phyloP scores from a whole-genome alignment of 1,140 invertebrate genomes.

The Trinorchestia longiramus region DNA sequence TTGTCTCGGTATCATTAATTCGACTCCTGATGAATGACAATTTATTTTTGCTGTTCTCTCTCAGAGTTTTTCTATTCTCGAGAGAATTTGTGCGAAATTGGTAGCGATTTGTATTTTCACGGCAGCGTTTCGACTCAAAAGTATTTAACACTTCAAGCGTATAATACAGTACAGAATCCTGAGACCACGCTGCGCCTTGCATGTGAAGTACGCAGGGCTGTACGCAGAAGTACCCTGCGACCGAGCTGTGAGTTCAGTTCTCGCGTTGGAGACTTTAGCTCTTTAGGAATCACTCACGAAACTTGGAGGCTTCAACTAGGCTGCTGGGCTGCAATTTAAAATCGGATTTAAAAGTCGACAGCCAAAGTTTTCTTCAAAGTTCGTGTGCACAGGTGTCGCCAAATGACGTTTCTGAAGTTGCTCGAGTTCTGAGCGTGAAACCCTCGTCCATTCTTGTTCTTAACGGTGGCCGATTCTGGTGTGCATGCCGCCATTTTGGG shows the following conservation, averaged over 20 bases:
- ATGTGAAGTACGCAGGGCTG: neutral
- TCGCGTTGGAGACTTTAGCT: neutral
- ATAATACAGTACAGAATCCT: neutral
- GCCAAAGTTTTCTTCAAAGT: neutral
- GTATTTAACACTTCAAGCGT: neutral
- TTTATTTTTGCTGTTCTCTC: neutral
- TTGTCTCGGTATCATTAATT: neutral
- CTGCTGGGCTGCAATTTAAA: neutral
- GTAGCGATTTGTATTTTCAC: neutral
- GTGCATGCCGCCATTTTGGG: no score
- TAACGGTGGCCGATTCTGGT: no score
- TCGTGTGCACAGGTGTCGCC: neutral
- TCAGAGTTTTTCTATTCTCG: neutral
- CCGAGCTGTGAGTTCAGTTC: no score
- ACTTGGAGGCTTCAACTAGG: neutral
- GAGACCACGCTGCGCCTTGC: neutral
- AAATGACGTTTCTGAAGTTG: neutral
- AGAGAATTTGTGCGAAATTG: neutral
- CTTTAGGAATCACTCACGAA: neutral
- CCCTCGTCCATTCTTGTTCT: no score
- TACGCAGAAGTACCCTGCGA: neutral
- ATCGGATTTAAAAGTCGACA: neutral
- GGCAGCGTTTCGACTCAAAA: neutral
- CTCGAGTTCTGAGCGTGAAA: neutral
- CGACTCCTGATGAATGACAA: neutral